Evolutionary conservation across 2,113 vertebrate species (phyloP).

Genomic region (Megaceryle torquata): DNA sequence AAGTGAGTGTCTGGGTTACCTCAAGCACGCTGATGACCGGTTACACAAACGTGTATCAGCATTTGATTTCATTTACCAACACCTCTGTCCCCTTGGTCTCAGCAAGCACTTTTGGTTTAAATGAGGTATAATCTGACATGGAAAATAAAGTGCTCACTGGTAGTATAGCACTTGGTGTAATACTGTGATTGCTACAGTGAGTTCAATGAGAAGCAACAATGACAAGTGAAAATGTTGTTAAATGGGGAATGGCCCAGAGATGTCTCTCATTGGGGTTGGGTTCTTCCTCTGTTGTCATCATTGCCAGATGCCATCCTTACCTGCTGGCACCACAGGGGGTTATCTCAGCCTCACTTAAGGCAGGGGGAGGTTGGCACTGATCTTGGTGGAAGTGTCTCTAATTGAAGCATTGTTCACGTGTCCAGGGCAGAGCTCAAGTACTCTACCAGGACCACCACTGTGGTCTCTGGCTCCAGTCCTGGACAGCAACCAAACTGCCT

Average conservation of each 20-base stretch:
- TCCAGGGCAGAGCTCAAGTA: neutral
- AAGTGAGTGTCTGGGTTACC: neutral
- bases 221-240: neutral
- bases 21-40: neutral
- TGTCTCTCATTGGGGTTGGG: neutral
- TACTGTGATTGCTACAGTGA: neutral
- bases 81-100: neutral
- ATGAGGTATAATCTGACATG: neutral
- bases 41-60: neutral
- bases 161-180: neutral
- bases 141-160: neutral
- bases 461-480: neutral
- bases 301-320: neutral
- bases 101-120: neutral
- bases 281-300: neutral
- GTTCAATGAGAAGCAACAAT: neutral
- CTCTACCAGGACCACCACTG: neutral
- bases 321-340: neutral
- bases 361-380: neutral
- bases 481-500: neutral
- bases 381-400: neutral
- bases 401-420: neutral
- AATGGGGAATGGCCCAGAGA: neutral
- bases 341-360: neutral
- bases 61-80: neutral